Evolutionary conservation across 2,113 vertebrate genomes (phyloP).

Genomic region (Sitta europaea): DNA sequence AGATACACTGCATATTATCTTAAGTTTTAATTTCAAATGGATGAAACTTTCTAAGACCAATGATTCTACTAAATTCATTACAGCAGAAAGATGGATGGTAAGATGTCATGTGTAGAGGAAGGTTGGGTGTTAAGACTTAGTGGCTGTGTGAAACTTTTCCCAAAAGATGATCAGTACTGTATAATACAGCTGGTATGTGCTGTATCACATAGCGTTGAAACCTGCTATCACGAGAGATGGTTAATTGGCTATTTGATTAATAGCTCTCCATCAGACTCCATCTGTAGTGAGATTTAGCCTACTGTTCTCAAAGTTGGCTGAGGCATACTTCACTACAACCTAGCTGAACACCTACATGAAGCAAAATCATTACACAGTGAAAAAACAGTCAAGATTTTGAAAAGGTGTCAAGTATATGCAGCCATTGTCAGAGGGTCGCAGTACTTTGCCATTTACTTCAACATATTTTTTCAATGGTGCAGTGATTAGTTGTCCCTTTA

Average conservation of each 20-base stretch:
- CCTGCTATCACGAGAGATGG: not conserved
- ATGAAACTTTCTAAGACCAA: not conserved
- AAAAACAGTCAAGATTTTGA: not conserved
- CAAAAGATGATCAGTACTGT: not conserved
- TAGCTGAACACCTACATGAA: not conserved
- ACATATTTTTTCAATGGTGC: not conserved
- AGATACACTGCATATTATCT: not conserved
- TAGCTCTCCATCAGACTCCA: conserved; percentile 10
- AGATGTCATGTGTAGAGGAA: not conserved
- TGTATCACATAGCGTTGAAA: not conserved
- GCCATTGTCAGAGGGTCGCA: not conserved
- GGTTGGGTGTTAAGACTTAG: not conserved
- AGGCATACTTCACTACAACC: not conserved
- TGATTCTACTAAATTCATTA: not conserved
- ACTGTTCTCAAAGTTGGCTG: conserved; percentile 18
- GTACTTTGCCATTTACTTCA: not conserved
- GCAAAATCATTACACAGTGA: not conserved
- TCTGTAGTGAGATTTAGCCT: conserved; percentile 20
- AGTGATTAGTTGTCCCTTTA: not conserved
- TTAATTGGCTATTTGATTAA: conserved; percentile 49
- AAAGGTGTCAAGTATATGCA: not conserved
- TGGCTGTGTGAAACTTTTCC: not conserved
- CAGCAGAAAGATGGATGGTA: not conserved
- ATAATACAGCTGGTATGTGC: not conserved
- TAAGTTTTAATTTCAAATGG: not conserved